Conservation (phyloP, 1,140 invertebrate species). For the Zaprionus ornatus region DNA sequence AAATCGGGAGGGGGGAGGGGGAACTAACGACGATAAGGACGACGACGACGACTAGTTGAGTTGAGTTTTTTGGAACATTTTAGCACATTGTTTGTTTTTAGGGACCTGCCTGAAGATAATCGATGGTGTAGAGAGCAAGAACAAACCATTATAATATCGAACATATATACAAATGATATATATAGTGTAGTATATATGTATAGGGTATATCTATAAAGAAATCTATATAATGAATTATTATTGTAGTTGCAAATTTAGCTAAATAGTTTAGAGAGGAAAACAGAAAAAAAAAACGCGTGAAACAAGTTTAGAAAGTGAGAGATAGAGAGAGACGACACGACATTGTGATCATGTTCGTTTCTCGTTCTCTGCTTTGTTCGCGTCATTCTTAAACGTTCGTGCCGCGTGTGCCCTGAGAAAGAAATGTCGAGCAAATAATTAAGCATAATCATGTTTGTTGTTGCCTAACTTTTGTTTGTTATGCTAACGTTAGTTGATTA, state of each 20-base stretch:
- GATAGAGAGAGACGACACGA: not conserved
- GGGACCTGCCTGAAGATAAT: conserved; percentile 20
- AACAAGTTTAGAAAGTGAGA: conserved; percentile 14
- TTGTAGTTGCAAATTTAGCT: conserved; percentile 44
- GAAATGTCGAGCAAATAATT: not conserved
- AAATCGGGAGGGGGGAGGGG: not conserved
- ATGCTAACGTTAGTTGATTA: conserved; percentile 38
- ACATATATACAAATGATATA: conserved; percentile 1
- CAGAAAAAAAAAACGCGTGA: conserved; percentile 5
- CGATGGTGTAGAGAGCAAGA: not conserved
- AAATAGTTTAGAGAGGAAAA: conserved; percentile 28
- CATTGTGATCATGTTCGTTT: not conserved
- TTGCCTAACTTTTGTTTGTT: conserved; percentile 41
- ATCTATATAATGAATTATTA: conserved; percentile 21
- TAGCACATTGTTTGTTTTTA: conserved; percentile 15
- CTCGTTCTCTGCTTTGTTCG: conserved; percentile 31
- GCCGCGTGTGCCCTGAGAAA: conserved; percentile 8
- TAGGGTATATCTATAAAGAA: conserved; percentile 8
- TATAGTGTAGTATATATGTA: conserved; percentile 2
- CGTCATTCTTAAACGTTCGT: conserved; percentile 40
- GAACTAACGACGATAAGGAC: not conserved
- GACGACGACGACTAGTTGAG: no score
- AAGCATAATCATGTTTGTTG: conserved; percentile 31
- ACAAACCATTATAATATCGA: conserved; percentile 1
- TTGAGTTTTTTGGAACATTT: conserved; percentile 2